Percentiles rank a stretch among this genome's conserved stretches.
phyloP scores from a whole-genome alignment of 1,140 invertebrate genomes.

The Gonioctena quinquepunctata region DNA sequence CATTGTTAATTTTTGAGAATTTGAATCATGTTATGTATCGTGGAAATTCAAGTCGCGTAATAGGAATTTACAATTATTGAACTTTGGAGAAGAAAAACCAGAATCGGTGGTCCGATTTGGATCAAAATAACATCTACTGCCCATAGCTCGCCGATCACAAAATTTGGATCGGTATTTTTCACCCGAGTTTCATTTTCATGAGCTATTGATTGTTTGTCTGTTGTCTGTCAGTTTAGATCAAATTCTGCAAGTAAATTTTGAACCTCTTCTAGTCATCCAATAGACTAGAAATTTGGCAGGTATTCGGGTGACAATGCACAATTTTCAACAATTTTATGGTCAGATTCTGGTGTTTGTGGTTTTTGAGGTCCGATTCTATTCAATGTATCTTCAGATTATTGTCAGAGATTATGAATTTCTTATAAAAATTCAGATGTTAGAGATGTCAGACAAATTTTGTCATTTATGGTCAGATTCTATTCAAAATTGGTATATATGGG shows the following conservation, averaged over 20 bases:
- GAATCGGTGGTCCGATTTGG: no score
- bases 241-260: not conserved
- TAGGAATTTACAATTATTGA: not conserved
- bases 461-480: not conserved
- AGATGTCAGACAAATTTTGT: not conserved
- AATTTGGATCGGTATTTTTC: no score
- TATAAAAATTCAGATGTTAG: not conserved
- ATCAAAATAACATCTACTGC: not conserved
- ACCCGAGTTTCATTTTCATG: no score
- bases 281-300: not conserved
- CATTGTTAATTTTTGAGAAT: not conserved
- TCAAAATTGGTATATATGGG: not conserved
- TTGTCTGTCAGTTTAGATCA: not conserved
- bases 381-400: not conserved
- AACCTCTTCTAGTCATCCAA: not conserved
- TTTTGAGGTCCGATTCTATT: not conserved
- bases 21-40: not conserved
- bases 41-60: not conserved
- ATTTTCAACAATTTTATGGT: not conserved
- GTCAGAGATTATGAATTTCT: no score
- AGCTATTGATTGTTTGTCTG: not conserved
- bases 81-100: not conserved
- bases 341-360: not conserved
- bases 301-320: not conserved
- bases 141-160: not conserved